Conservation (phyloP, 2,113 vertebrate genomes). For the Atherinomorus stipes region DNA sequence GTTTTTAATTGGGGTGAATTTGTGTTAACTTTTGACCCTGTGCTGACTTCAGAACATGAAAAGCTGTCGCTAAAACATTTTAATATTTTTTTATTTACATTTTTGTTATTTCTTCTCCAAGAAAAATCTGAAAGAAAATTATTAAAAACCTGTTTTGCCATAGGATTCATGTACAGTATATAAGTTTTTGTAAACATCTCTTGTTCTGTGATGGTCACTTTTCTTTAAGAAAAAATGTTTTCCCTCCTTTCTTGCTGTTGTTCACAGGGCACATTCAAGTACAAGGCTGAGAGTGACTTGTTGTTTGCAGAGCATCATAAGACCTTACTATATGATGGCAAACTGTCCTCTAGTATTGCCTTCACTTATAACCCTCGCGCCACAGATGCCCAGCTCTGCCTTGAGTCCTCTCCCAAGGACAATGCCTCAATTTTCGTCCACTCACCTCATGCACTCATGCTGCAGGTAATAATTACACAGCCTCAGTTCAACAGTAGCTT, state of each 20-base stretch:
- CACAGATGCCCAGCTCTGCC: slow-evolving; percentile 97
- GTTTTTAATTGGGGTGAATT: too few relatives aligned
- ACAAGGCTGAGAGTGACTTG: slow-evolving; percentile 97
- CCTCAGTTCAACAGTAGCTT: background rate
- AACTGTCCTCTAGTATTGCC: slow-evolving; percentile 91
- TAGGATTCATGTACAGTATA: too few relatives aligned
- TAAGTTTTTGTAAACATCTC: too few relatives aligned
- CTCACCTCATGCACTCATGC: slow-evolving; percentile 98
- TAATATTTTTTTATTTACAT: too few relatives aligned
- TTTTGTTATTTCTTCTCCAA: too few relatives aligned
- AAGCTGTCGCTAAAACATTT: too few relatives aligned
- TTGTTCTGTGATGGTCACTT: background rate
- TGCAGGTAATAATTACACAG: slow-evolving; percentile 90
- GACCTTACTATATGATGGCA: slow-evolving; percentile 93
- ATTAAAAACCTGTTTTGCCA: too few relatives aligned
- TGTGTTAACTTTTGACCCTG: too few relatives aligned
- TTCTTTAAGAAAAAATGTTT: background rate
- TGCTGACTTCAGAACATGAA: too few relatives aligned
- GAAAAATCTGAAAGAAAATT: too few relatives aligned
- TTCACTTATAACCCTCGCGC: slow-evolving; percentile 97
- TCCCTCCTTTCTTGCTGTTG: background rate
- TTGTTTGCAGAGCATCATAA: slow-evolving; percentile 97
- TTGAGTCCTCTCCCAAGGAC: slow-evolving; percentile 97
- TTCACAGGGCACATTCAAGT: slow-evolving; percentile 94
- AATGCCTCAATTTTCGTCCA: slow-evolving; percentile 97